Percentiles rank a stretch among this genome's conserved stretches.
Conservation (phyloP, 2,888 invertebrate species). For the Lumbricus terrestris region DNA sequence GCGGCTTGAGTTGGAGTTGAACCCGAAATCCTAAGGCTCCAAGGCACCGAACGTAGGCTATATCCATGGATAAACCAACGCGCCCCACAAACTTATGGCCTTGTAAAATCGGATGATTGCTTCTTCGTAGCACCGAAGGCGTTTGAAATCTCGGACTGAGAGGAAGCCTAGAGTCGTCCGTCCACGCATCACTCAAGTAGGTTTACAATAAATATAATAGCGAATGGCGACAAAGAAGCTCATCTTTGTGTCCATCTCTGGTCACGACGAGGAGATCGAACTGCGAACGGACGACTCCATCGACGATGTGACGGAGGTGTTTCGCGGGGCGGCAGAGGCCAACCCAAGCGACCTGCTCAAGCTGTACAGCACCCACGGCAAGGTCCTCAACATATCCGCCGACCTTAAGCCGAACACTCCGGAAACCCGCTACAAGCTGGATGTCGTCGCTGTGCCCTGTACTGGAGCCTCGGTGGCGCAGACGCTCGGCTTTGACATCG, state of each 20-base stretch:
- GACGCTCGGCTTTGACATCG: slow-evolving; percentile 45
- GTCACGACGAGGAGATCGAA: slow-evolving; percentile 52
- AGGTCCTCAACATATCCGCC: slow-evolving; percentile 68
- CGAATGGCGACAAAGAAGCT: slow-evolving; percentile 52
- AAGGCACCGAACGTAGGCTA: no score
- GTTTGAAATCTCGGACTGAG: no score
- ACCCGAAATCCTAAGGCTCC: no score
- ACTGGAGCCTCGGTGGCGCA: slow-evolving; percentile 45
- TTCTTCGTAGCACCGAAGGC: no score
- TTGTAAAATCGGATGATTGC: no score
- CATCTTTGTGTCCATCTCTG: slow-evolving; percentile 53
- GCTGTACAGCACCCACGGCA: slow-evolving; percentile 66
- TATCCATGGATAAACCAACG: no score
- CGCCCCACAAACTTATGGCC: no score
- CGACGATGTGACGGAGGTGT: slow-evolving; percentile 60
- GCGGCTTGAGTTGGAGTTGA: no score
- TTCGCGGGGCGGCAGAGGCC: slow-evolving; percentile 70
- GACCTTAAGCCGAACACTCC: slow-evolving; percentile 65
- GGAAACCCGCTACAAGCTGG: slow-evolving; percentile 64
- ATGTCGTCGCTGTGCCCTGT: slow-evolving; percentile 61
- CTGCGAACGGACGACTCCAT: slow-evolving; percentile 49
- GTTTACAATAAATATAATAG: no score
- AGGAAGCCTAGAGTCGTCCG: no score
- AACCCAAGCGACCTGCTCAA: slow-evolving; percentile 70
- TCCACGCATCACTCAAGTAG: no score